A percentile compares a stretch with the other conserved stretches of the same genome.
These are phyloP conservation scores for Geodia barretti DNA, from an alignment of 37 sponge, comb jelly and placozoan species.

Conservation along the genomic window DNA sequence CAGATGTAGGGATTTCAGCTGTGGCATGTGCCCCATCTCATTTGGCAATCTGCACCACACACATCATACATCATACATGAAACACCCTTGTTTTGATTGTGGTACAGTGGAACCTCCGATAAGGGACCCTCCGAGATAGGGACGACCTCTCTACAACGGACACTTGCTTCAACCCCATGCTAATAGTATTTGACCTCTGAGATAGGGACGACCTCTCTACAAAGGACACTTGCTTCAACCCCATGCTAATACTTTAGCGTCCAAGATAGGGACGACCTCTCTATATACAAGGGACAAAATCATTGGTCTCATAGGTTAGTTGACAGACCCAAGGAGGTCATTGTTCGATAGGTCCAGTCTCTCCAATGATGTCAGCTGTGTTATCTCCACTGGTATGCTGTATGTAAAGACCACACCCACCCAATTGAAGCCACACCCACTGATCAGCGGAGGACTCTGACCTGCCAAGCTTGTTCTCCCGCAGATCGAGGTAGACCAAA, in stretches of 20 bases:
- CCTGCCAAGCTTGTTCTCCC: slow-evolving; percentile 74
- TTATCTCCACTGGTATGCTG: neutral
- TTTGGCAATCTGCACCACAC: slow-evolving; percentile 61
- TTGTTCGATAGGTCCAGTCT: neutral
- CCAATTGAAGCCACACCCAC: neutral
- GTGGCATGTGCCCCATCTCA: slow-evolving; percentile 66
- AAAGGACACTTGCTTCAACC: no score
- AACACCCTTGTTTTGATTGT: no score
- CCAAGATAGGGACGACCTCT: no score
- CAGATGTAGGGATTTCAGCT: slow-evolving; percentile 62
- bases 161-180: no score
- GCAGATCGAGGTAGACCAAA: slow-evolving; percentile 65
- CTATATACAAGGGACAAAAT: no score
- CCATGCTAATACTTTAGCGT: no score
- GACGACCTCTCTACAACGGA: no score
- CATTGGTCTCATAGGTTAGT: no score
- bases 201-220: no score
- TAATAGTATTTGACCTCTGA: no score
- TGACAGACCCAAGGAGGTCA: neutral
- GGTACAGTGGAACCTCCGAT: neutral
- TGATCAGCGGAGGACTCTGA: slow-evolving; percentile 6
- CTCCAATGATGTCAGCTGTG: neutral
- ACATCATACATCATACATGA: neutral
- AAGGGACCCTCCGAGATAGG: no score
- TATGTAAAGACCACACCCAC: neutral